Percentiles rank a stretch among this genome's conserved stretches.
Conservation (phyloP, 1,140 invertebrate genomes). For the Tetramorium parvispinum region DNA sequence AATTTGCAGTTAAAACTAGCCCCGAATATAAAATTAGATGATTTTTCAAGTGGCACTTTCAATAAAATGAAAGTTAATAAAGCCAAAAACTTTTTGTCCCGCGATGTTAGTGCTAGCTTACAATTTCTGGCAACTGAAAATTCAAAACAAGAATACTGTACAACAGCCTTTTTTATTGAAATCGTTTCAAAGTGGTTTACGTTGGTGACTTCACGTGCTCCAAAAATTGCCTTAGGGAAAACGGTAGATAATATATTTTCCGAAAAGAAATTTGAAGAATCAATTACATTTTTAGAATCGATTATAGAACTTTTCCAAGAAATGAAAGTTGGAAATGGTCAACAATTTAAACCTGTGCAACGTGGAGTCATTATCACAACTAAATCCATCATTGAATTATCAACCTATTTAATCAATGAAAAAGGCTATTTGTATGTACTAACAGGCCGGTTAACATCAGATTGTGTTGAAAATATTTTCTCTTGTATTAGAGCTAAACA, state of each 20-base stretch:
- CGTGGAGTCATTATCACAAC: background rate
- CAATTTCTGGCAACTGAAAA: slow-evolving; percentile 3
- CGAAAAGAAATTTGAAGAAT: slow-evolving; percentile 15
- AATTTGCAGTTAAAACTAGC: slow-evolving; percentile 8
- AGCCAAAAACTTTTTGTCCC: slow-evolving; percentile 11
- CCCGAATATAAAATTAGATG: background rate
- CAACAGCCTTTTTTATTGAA: slow-evolving; percentile 19
- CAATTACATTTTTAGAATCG: slow-evolving; percentile 1
- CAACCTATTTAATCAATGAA: background rate
- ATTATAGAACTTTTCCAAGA: slow-evolving; percentile 14
- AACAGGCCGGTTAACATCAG: background rate
- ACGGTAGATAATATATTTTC: background rate
- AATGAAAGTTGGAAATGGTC: background rate
- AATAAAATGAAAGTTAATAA: background rate
- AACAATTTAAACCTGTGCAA: background rate
- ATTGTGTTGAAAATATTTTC: slow-evolving; percentile 25
- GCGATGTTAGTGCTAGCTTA: background rate
- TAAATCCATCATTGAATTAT: slow-evolving; percentile 2
- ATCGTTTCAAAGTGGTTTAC: background rate
- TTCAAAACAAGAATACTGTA: background rate
- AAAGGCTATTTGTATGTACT: slow-evolving; percentile 5
- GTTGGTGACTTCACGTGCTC: slow-evolving; percentile 7
- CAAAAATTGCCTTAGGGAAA: background rate
- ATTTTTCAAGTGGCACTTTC: slow-evolving; percentile 17
- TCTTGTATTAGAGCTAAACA: slow-evolving; percentile 1